Conservation (phyloP, 1,140 invertebrate genomes). For the Bombus waltoni region DNA sequence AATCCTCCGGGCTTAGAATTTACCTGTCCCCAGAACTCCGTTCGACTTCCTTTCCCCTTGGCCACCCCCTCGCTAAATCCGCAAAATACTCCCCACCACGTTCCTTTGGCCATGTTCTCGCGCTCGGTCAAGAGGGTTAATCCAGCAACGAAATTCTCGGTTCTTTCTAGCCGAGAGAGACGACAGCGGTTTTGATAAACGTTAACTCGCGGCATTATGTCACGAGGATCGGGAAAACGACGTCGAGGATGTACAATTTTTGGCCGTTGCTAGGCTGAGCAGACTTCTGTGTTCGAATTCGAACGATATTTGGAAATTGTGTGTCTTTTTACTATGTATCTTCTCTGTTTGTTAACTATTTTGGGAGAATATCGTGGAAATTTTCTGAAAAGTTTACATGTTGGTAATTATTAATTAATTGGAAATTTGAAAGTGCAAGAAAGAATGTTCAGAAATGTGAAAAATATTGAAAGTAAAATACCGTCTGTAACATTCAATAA, state of each 20-base stretch:
- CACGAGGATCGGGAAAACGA: no score
- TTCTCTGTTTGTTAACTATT: no score
- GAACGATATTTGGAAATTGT: no score
- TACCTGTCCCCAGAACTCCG: conserved; percentile 43
- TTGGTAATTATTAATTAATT: no score
- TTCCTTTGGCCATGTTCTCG: conserved; percentile 49
- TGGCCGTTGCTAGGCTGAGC: not conserved
- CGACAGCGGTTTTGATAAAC: conserved; percentile 9
- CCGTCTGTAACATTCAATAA: no score
- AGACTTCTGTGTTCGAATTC: not conserved
- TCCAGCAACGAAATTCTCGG: conserved; percentile 49
- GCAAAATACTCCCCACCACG: not conserved
- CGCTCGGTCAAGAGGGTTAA: conserved; percentile 64
- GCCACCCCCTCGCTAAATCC: not conserved
- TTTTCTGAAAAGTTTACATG: no score
- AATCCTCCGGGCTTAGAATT: conserved; percentile 71
- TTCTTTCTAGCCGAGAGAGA: not conserved
- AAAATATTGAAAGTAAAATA: no score
- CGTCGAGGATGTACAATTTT: no score
- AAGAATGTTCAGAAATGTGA: no score
- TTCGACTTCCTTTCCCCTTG: conserved; percentile 29
- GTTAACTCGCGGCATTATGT: not conserved
- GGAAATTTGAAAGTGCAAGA: no score
- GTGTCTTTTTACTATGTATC: no score
- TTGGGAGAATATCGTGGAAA: no score